phyloP scores from a whole-genome alignment of 2,888 invertebrate genomes.

The Chalcis sispes region DNA sequence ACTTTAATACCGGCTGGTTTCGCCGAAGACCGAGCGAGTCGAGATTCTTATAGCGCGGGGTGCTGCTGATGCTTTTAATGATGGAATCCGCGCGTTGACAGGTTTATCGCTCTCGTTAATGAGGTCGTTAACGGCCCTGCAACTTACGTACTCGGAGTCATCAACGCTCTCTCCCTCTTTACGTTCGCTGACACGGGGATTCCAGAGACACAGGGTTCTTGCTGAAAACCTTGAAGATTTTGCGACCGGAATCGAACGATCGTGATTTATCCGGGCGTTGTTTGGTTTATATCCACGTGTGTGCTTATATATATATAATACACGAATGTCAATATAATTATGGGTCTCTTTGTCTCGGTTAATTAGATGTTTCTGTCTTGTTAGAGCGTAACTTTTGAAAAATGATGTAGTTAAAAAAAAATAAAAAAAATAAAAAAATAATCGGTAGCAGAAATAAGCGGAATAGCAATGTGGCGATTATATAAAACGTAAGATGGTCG shows the following conservation, averaged over 20 bases:
- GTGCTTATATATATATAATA: too few species aligned
- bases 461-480: too few species aligned
- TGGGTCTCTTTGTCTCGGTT: neutral
- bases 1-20: too few species aligned
- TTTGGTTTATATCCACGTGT: too few species aligned
- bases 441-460: too few species aligned
- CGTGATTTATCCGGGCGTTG: constrained; percentile 18
- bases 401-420: too few species aligned
- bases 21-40: too few species aligned
- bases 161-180: too few species aligned
- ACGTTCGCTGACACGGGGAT: too few species aligned
- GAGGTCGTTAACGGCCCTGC: constrained; percentile 40
- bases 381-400: constrained; percentile 21
- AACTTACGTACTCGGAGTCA: constrained; percentile 18
- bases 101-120: constrained; percentile 52
- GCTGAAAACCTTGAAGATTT: constrained; percentile 23
- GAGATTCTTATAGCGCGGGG: neutral
- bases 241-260: constrained; percentile 27
- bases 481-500: too few species aligned
- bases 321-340: constrained; percentile 29
- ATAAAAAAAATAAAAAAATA: too few species aligned
- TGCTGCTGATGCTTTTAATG: constrained; percentile 26
- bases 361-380: constrained; percentile 4
- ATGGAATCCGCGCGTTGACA: constrained; percentile 44
- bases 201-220: too few species aligned